Base-by-base conservation (phyloP, 64 coral and sea anemone species). In the Dendronephthya gigantea region DNA sequence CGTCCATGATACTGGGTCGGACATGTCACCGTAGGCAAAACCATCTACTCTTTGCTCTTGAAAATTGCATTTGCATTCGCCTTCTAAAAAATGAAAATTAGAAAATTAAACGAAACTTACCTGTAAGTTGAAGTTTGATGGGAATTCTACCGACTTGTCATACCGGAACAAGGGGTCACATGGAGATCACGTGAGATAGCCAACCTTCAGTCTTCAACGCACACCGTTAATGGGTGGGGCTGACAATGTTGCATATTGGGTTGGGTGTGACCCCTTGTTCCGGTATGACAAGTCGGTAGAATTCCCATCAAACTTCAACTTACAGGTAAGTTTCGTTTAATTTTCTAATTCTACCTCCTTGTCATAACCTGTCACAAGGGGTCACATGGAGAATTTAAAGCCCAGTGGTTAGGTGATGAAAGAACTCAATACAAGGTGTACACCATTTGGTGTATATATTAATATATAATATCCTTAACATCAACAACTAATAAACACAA, bases 341-440 rank as follows among this genome's bases (percentile, higher is more conserved):
- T 79, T 8, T 79, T 33, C 10, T 35, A 79, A 79, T 79, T 79
- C 72, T 79, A 79, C 28, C 36, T 79, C 72, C 32, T 79, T 79
- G 36, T 38, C 36, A 39, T 34, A 36, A n/a, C 72, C 36, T 39
- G 72, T 79, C 72, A 79, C 72, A 79, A 34, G 72, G 72, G 37
- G 72, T 38, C 72, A 79, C 72, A 39, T 79, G 72, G n/a, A 79
- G 72, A 79, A 29, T 79, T 79, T 79, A 79, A 79, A 79, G 72
- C 72, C 55, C 55, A 62, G 55, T 62, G 55, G 19, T 62, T 62
- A 23, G 25, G 55, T 62, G 55, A 62, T 62, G 13, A 58, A 62
- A 33, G 15, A 19, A 79, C 25, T 22, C 19, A n/a, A n/a, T n/a
- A 17, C 72, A 79, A 10, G 29, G 0, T 2, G 0, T 33, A 4